A percentile compares a stretch with the other conserved stretches of the same genome.
These are phyloP conservation scores for Pogoniulus pusillus DNA, from an alignment of 2,797 vertebrate genomes.

Conservation along the genomic window DNA sequence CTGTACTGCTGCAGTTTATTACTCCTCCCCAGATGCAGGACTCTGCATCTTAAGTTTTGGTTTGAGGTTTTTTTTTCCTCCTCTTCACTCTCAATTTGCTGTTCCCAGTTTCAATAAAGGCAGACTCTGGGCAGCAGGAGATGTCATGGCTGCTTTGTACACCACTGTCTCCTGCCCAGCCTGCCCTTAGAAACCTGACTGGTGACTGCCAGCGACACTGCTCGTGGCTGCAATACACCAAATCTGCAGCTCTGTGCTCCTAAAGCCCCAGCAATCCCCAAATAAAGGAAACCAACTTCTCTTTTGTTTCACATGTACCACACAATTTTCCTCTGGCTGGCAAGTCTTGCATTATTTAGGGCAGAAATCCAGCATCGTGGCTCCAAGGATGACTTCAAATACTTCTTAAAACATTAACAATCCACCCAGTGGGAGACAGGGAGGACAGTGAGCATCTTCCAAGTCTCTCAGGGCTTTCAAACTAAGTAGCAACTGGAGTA, in stretches of 20 bases:
- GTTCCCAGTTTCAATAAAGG: neutral
- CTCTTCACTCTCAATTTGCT: neutral
- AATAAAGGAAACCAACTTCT: constrained; percentile 29
- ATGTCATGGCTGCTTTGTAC: neutral
- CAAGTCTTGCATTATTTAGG: neutral
- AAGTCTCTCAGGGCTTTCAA: neutral
- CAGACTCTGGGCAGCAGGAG: neutral
- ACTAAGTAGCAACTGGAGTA: constrained; percentile 15
- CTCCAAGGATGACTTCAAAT: constrained; percentile 37
- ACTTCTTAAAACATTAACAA: constrained; percentile 38
- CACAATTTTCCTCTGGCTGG: neutral
- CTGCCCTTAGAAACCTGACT: neutral
- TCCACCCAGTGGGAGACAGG: neutral
- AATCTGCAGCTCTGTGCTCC: neutral
- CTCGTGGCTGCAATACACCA: neutral
- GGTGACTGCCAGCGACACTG: neutral
- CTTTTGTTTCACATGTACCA: constrained; percentile 28
- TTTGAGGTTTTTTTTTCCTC: too few relatives aligned
- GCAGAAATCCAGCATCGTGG: constrained; percentile 29
- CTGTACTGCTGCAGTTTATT: too few relatives aligned
- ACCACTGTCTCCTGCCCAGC: neutral
- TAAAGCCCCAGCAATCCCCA: neutral
- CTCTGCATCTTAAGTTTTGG: neutral
- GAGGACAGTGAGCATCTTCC: neutral
- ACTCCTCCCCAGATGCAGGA: too few relatives aligned